A percentile compares a stretch with the other conserved stretches of the same genome.
Conservation (phyloP, 2,113 vertebrate species). For the Porphyrio hochstetteri region DNA sequence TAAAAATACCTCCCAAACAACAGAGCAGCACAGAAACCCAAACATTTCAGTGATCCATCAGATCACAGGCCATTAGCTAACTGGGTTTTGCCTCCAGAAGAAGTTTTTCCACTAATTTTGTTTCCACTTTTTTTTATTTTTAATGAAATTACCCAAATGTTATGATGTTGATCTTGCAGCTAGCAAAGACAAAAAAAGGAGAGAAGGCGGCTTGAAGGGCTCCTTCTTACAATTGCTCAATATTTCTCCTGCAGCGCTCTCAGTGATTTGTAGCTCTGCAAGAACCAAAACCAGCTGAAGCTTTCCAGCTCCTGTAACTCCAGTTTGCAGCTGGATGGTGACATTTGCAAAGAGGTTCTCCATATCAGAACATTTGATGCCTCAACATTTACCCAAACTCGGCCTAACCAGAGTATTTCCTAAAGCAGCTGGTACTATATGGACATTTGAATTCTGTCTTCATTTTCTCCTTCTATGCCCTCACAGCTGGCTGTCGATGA, state of each 20-base stretch:
- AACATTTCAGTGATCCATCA: not conserved
- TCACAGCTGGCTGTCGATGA: not conserved
- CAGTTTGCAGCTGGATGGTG: not conserved
- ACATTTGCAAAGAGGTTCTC: not conserved
- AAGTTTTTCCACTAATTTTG: not conserved
- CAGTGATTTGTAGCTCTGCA: not conserved
- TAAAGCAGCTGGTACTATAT: not conserved
- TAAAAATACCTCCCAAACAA: not conserved
- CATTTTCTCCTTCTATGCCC: too few species aligned
- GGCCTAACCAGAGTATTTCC: not conserved
- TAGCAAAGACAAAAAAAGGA: not conserved
- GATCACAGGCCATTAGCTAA: not conserved
- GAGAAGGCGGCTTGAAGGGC: not conserved
- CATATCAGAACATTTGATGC: not conserved
- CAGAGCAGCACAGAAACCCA: not conserved
- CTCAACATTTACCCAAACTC: not conserved
- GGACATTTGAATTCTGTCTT: not conserved
- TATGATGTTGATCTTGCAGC: not conserved
- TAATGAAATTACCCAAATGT: not conserved
- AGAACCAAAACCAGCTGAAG: not conserved
- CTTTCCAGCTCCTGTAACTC: not conserved
- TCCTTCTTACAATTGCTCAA: not conserved
- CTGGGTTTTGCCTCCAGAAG: not conserved
- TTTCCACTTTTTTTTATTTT: not conserved
- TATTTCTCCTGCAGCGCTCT: not conserved